phyloP scores from a whole-genome alignment of 2,113 vertebrate species.

The Hassar affinis region DNA sequence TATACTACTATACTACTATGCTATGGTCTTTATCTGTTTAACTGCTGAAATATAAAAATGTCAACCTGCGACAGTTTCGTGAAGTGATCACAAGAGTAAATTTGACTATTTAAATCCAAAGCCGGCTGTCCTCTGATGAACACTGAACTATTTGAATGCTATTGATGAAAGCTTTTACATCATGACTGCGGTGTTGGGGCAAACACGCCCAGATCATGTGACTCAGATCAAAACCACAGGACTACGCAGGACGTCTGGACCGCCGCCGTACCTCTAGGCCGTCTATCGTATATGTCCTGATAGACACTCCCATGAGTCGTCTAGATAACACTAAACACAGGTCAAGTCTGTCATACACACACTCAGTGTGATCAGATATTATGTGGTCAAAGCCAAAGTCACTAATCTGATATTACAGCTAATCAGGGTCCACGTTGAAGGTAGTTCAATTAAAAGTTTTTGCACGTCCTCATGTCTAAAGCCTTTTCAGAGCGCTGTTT shows the following conservation, averaged over 20 bases:
- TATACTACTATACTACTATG: too few relatives aligned
- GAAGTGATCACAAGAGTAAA: neutral
- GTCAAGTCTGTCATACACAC: neutral
- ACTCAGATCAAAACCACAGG: neutral
- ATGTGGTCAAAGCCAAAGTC: neutral
- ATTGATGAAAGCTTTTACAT: neutral
- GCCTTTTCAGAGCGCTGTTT: neutral
- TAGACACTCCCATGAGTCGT: neutral
- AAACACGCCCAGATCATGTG: neutral
- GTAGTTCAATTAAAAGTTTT: neutral
- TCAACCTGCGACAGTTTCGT: neutral
- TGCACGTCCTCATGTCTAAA: neutral
- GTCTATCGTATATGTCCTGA: neutral
- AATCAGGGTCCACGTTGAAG: too few relatives aligned
- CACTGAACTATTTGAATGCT: neutral
- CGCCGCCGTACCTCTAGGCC: neutral
- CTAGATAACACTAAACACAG: neutral
- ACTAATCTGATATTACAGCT: neutral
- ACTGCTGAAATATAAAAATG: neutral
- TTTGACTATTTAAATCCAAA: slow-evolving; percentile 20
- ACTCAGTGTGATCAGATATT: neutral
- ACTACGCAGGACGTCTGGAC: neutral
- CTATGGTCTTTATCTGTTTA: neutral
- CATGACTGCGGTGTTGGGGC: neutral
- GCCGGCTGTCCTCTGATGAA: neutral